phyloP scores from a whole-genome alignment of 2,888 invertebrate genomes.

The Ormyrus pomaceus region DNA sequence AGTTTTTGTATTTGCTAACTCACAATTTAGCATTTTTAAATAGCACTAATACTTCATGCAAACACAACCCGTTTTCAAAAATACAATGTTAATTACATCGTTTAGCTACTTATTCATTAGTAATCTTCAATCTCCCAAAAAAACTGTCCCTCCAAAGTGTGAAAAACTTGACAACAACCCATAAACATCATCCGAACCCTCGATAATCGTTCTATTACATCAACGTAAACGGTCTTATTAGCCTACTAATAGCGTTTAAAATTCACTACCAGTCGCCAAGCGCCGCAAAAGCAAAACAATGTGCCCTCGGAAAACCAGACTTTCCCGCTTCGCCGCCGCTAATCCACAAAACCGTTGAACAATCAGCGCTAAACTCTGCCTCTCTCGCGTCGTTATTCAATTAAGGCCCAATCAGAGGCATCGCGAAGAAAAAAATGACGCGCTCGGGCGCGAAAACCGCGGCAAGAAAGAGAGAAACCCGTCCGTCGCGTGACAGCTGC shows the following conservation, averaged over 20 bases:
- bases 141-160: no score
- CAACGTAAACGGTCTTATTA: neutral
- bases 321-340: neutral
- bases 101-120: no score
- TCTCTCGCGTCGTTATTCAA: neutral
- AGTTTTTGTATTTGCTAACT: no score
- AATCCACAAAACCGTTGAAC: neutral
- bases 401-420: neutral
- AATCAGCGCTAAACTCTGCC: neutral
- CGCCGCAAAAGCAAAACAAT: neutral
- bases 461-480: neutral
- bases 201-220: constrained; percentile 7
- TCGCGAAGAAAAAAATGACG: neutral
- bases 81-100: no score
- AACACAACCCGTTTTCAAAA: no score
- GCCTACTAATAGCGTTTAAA: neutral
- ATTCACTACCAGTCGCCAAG: neutral
- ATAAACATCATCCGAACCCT: no score
- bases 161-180: no score
- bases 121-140: no score
- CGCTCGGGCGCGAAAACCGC: no score
- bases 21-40: no score
- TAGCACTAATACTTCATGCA: no score
- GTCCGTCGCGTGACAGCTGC: neutral
- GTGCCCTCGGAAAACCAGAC: neutral